Evolutionary conservation across 37 sponge, comb jelly and placozoan species (phyloP).

Genomic region (Theonella swinhoei): DNA sequence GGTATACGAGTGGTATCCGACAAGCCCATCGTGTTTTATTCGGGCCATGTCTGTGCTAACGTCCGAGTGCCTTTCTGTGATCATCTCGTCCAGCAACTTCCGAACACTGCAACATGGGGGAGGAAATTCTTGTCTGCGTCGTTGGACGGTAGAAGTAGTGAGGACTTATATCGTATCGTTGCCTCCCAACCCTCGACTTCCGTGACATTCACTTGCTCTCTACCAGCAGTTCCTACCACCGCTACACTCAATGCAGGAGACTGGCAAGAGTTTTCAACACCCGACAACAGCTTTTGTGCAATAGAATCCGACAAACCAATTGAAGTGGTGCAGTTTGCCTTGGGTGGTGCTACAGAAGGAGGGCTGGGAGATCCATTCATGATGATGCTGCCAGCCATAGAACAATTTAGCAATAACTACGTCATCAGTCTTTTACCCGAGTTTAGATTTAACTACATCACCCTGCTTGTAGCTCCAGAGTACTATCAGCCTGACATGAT

Average conservation of each 20-base stretch:
- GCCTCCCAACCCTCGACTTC: conserved; percentile 32
- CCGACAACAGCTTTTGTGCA: conserved; percentile 1
- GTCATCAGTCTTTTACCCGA: conserved; percentile 7
- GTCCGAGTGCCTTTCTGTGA: conserved; percentile 43
- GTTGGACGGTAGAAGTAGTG: conserved; percentile 11
- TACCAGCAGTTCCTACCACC: background rate
- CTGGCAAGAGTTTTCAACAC: background rate
- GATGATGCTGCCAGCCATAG: conserved; percentile 63
- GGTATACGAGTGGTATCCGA: conserved; percentile 30
- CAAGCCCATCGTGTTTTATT: conserved; percentile 36
- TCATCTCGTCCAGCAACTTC: conserved; percentile 51
- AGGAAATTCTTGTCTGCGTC: conserved; percentile 38
- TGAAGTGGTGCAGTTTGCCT: conserved; percentile 31
- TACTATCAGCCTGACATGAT: conserved; percentile 22
- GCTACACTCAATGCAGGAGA: conserved; percentile 4
- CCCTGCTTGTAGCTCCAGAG: conserved; percentile 29
- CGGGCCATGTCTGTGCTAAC: conserved; percentile 31
- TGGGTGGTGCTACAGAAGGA: conserved; percentile 6
- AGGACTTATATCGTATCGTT: conserved; percentile 33
- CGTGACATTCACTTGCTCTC: conserved; percentile 25
- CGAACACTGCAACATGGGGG: conserved; percentile 70
- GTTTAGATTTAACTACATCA: conserved; percentile 25
- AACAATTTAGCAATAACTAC: conserved; percentile 69
- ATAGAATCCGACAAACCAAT: conserved; percentile 54
- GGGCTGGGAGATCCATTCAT: conserved; percentile 59